Evolutionary conservation across 2,888 invertebrate genomes (phyloP), one percentile per base, ranked within the genome.

Genomic region (Hemistola chrysoprasaria): DNA sequence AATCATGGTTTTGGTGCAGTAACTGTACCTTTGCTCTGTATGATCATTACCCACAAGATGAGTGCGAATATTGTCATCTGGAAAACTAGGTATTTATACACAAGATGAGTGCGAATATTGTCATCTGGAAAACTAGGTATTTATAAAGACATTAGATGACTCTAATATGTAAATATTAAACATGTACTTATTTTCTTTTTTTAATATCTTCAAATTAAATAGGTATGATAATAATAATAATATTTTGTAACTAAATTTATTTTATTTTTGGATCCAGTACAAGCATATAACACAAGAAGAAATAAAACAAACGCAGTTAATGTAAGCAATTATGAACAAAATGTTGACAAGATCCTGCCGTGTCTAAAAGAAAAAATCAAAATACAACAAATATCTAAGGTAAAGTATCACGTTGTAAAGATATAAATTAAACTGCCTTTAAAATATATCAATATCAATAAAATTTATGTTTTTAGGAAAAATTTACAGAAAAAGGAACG

Each of bases 1-100:
- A 40, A 25, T 30, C 34, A 34, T 34, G 34, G 40, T 35, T 40
- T 40, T 40, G 34, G 34, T 33, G 29, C 29, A 29, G 29, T 40
- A 32, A 33, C 33, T 40, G 32, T 33, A 40, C 24, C 40, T 32
- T 33, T 40, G 33, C 34, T 27, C 33, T 40, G 28, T 40, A 40
- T 28, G 40, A 40, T 40, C n/a, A n/a, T n/a, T n/a, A n/a, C n/a
- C n/a, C n/a, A n/a, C n/a, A n/a, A n/a, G n/a, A n/a, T n/a, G n/a
- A 31, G 25, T 40, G 40, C 28, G 29, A 28, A 34, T 34, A 34
- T 34, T 40, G 40, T 34, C 34, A 40, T 40, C 34, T 33, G 23
- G 34, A n/a, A 34, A 40, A 34, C 29, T 34, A 32, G 28, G 32
- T 33, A 23, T 20, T 34, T 25, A 23, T 25, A 11, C 1, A 11